Evolutionary conservation across 2,888 invertebrate genomes (phyloP).

Genomic region (Notocelia uddmanniana): DNA sequence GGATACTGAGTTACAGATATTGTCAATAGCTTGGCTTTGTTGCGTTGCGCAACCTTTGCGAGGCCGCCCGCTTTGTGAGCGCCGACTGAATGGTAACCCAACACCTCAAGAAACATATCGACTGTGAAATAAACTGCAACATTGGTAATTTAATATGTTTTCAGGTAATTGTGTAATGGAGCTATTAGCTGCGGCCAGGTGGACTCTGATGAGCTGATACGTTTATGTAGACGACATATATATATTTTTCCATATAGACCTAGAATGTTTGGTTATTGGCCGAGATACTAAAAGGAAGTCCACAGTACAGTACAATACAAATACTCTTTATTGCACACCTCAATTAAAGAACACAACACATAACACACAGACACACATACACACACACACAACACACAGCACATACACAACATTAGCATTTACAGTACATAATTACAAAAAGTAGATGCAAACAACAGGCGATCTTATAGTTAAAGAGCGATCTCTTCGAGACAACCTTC

Average conservation of each 20-base stretch:
- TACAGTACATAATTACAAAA: too few relatives aligned
- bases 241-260: background rate
- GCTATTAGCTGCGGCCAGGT: constrained; percentile 21
- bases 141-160: constrained; percentile 44
- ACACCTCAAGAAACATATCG: constrained; percentile 49
- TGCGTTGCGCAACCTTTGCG: constrained; percentile 59
- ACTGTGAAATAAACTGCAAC: constrained; percentile 43
- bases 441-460: too few relatives aligned
- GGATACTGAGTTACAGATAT: constrained; percentile 51
- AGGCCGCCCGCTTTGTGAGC: constrained; percentile 46
- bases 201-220: constrained; percentile 8
- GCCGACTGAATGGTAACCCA: constrained; percentile 50
- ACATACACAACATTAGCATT: too few relatives aligned
- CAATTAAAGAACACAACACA: too few relatives aligned
- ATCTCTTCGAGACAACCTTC: too few relatives aligned
- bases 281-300: background rate
- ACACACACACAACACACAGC: too few relatives aligned
- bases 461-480: too few relatives aligned
- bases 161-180: constrained; percentile 23
- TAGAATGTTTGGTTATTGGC: background rate
- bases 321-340: too few relatives aligned
- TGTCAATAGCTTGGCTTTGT: constrained; percentile 54
- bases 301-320: too few relatives aligned
- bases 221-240: background rate
- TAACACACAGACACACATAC: too few relatives aligned